Percentiles rank a stretch among this genome's conserved stretches.
These are phyloP conservation scores for Pyrrhia umbra DNA, from an alignment of 2,888 invertebrate species.

Conservation along the genomic window DNA sequence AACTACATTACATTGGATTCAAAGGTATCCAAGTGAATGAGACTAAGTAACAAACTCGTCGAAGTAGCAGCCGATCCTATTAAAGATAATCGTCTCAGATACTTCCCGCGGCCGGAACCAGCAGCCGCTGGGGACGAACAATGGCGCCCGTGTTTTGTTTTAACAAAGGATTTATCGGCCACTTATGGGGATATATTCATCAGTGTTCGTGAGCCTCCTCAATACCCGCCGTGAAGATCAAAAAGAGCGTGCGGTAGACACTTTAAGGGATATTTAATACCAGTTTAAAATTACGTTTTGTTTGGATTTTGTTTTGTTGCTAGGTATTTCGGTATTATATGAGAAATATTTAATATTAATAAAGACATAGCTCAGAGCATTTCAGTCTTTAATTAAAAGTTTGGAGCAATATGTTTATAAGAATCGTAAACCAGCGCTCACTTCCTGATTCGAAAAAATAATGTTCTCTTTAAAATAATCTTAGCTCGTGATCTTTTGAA, in stretches of 20 bases:
- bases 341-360: neutral
- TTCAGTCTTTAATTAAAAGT: neutral
- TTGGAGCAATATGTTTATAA: neutral
- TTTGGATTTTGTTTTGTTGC: conserved; percentile 19
- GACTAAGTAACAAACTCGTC: conserved; percentile 58
- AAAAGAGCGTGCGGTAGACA: conserved; percentile 51
- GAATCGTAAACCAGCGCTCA: neutral
- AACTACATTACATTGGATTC: conserved; percentile 39
- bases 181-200: conserved; percentile 59
- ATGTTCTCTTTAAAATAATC: neutral
- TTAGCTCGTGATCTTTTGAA: too few species aligned
- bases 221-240: conserved; percentile 59
- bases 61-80: conserved; percentile 65
- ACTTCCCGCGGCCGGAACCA: conserved; percentile 40
- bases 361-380: neutral
- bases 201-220: conserved; percentile 44
- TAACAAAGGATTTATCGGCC: conserved; percentile 66
- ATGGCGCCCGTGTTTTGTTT: conserved; percentile 61
- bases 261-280: conserved; percentile 41
- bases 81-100: conserved; percentile 68
- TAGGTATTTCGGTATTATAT: neutral
- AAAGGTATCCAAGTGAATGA: conserved; percentile 60
- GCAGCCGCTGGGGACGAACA: conserved; percentile 46
- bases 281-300: conserved; percentile 28
- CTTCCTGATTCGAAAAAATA: neutral